These are phyloP conservation scores for Enteromius afrohamiltoni DNA, from an alignment of 2,797 vertebrate genomes.

Conservation along the genomic window DNA sequence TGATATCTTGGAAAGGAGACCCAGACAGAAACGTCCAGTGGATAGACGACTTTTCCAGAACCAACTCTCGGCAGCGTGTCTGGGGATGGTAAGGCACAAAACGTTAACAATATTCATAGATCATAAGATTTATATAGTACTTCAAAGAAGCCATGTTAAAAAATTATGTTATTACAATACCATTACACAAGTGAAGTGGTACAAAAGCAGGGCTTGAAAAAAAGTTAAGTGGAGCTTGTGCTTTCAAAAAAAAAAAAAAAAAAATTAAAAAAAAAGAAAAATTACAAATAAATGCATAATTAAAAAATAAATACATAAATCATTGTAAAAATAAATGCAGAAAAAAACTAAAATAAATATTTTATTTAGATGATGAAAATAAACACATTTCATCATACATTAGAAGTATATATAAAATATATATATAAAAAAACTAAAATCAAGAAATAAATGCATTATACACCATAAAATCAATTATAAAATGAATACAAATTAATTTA, in stretches of 20 bases:
- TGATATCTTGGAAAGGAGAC: slow-evolving; percentile 50
- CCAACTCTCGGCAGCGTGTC: slow-evolving; percentile 23
- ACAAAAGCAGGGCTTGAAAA: not conserved
- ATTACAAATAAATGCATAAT: not conserved
- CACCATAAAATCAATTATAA: not conserved
- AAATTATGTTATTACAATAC: not conserved
- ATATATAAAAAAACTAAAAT: not conserved
- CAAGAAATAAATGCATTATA: not conserved
- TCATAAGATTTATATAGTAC: not conserved
- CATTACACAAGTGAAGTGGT: not conserved
- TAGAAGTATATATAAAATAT: no score
- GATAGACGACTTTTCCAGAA: slow-evolving; percentile 15
- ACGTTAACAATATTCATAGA: slow-evolving; percentile 6
- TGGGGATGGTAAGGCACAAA: slow-evolving; percentile 8
- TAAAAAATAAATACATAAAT: not conserved
- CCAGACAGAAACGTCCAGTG: slow-evolving; percentile 23
- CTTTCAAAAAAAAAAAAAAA: not conserved
- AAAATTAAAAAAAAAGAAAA: not conserved
- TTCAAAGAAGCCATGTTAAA: not conserved
- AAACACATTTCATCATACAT: not conserved
- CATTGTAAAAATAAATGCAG: not conserved
- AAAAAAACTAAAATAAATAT: not conserved
- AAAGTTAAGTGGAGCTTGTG: not conserved
- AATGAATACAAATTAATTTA: not conserved
- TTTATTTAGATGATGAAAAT: no score